Evolutionary conservation across 2,888 invertebrate species (phyloP).

Genomic region (Rotaria socialis): DNA sequence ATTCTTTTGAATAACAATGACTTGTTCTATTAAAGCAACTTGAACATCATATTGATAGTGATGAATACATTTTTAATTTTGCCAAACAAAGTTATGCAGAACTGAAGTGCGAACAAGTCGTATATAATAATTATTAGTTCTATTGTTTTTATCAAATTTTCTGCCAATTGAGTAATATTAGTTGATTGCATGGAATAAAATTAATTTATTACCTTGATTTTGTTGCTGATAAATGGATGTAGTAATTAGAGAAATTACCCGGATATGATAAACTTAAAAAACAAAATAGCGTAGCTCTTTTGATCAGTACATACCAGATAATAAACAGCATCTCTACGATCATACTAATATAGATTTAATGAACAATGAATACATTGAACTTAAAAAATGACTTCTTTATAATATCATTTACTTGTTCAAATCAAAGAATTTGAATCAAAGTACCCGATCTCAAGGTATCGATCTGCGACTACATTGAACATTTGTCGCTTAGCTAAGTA

Average conservation of each 20-base stretch:
- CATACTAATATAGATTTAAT: not conserved
- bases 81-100: not conserved
- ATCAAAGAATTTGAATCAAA: not conserved
- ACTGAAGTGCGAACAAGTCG: not conserved
- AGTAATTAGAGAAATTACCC: not conserved
- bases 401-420: not conserved
- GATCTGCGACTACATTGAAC: not conserved
- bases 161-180: not conserved
- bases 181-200: not conserved
- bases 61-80: not conserved
- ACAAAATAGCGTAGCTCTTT: not conserved
- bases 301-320: not conserved
- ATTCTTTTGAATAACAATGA: not conserved
- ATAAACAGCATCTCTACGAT: not conserved
- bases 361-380: not conserved
- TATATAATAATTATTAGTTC: not conserved
- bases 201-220: not conserved
- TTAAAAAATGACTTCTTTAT: not conserved
- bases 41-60: not conserved
- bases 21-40: conserved; percentile 7
- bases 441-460: not conserved
- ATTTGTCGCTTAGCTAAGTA: not conserved
- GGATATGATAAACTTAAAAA: not conserved
- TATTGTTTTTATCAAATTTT: not conserved
- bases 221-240: not conserved